Evolutionary conservation across 1,140 invertebrate genomes (phyloP), one percentile per base, ranked within the genome.

Genomic region (Drosophila chauvacae): DNA sequence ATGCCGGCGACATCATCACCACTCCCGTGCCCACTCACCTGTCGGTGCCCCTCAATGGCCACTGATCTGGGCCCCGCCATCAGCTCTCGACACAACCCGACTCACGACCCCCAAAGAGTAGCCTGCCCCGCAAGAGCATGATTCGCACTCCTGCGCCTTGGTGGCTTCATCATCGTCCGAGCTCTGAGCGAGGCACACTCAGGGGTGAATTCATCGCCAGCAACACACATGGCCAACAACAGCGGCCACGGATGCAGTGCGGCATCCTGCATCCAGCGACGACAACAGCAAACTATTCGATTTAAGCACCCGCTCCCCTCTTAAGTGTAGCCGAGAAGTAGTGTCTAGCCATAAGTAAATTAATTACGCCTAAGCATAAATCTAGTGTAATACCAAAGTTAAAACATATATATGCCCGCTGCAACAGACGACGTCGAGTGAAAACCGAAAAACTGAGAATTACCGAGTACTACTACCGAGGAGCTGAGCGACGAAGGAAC

Each of bases 1-100:
- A 94, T 81, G 94, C 94, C 48, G 94, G 94, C 57, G 94, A 94
- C 48, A 94, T 94, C 28, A 94, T 95, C 51, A 94, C 94, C 55
- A 95, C 94, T 48, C 94, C 94, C n/a, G 73, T 92, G 37, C 58
- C 62, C 56, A 66, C 74, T 16, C 70, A 68, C 39, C 70, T 61
- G n/a, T 33, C 50, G 55, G 44, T 30, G 33, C 26, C 63, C 50
- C n/a, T 70, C 44, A 77, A 78, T 41, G 74, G 57, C 41, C 78
- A 88, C 70, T 70, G 86, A 81, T 73, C 50, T 16, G 37, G 11
- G 26, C 44, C 57, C 26, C 42, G 51, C 69, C 66, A 70, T 50
- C 44, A 5, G 39, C 44, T 42, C 65, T 66, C 65, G 65, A 68
- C 61, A 50, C 63, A 69, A 47, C 62, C 47, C 65, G 42, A 68